phyloP scores from a whole-genome alignment of 2,113 vertebrate species.

The Semicossyphus pulcher region DNA sequence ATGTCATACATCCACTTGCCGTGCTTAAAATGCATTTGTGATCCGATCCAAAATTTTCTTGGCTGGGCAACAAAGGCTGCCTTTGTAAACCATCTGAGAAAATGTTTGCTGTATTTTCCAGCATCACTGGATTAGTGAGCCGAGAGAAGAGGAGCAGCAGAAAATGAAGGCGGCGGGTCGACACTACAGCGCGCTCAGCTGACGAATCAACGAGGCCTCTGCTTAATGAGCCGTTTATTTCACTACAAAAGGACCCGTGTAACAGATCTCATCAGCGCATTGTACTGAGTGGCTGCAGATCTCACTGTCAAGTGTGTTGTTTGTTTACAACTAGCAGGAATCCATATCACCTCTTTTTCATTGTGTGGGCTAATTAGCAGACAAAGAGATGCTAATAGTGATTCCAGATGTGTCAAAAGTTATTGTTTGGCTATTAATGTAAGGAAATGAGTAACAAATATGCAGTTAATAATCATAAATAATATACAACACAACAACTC shows the following conservation, averaged over 20 bases:
- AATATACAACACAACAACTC: no score
- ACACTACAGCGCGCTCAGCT: not conserved
- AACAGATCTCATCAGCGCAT: slow-evolving; percentile 9
- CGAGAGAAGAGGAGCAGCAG: slow-evolving; percentile 32
- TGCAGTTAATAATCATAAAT: no score
- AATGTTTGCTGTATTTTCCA: slow-evolving; percentile 71
- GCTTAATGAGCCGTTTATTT: slow-evolving; percentile 37
- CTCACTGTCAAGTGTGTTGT: slow-evolving; percentile 2
- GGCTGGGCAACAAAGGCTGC: slow-evolving; percentile 63
- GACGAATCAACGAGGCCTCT: not conserved
- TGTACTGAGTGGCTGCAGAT: not conserved
- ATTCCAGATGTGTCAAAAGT: not conserved
- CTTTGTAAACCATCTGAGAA: slow-evolving; percentile 68
- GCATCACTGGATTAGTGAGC: slow-evolving; percentile 47
- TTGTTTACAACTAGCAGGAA: not conserved
- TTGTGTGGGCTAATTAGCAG: not conserved
- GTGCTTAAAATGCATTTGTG: slow-evolving; percentile 59
- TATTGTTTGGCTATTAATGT: not conserved
- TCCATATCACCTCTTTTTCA: not conserved
- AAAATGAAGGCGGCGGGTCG: slow-evolving; percentile 29
- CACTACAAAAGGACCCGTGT: not conserved
- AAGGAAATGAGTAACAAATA: not conserved
- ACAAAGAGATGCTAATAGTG: not conserved
- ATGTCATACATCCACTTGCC: slow-evolving; percentile 58
- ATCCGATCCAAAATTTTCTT: slow-evolving; percentile 62